Evolutionary conservation across 2,888 invertebrate species (phyloP).

Genomic region (Dryocosmus kuriphilus): DNA sequence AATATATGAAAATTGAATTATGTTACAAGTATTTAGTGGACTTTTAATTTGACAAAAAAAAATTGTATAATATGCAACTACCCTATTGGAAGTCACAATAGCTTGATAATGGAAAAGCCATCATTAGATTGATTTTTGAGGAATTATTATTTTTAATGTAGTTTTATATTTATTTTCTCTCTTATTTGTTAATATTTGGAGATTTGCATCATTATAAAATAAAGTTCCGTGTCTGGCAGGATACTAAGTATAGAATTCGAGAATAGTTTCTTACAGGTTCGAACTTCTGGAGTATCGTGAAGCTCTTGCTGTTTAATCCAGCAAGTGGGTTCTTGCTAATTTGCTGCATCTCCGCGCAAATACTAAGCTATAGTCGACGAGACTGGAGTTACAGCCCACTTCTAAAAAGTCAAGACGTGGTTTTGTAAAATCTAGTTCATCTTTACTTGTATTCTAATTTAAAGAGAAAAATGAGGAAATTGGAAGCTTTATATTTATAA

Average conservation of each 20-base stretch:
- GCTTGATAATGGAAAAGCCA: too few relatives aligned
- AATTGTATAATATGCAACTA: too few relatives aligned
- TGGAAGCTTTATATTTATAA: too few relatives aligned
- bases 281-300: neutral
- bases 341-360: slow-evolving; percentile 30
- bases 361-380: neutral
- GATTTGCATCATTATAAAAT: neutral
- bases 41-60: too few relatives aligned
- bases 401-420: slow-evolving; percentile 22
- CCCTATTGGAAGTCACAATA: too few relatives aligned
- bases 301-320: slow-evolving; percentile 31
- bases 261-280: neutral
- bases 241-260: neutral
- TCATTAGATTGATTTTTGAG: too few relatives aligned
- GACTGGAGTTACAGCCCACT: slow-evolving; percentile 24
- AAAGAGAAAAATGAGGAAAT: neutral
- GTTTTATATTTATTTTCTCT: too few relatives aligned
- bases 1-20: too few relatives aligned
- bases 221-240: neutral
- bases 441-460: neutral
- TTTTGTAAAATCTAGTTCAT: neutral
- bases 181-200: neutral
- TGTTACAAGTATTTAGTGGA: too few relatives aligned
- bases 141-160: too few relatives aligned
- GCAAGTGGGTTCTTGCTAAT: slow-evolving; percentile 37